These are phyloP conservation scores for Mus minutoides DNA, from an alignment of 2,797 vertebrate species.

Conservation along the genomic window DNA sequence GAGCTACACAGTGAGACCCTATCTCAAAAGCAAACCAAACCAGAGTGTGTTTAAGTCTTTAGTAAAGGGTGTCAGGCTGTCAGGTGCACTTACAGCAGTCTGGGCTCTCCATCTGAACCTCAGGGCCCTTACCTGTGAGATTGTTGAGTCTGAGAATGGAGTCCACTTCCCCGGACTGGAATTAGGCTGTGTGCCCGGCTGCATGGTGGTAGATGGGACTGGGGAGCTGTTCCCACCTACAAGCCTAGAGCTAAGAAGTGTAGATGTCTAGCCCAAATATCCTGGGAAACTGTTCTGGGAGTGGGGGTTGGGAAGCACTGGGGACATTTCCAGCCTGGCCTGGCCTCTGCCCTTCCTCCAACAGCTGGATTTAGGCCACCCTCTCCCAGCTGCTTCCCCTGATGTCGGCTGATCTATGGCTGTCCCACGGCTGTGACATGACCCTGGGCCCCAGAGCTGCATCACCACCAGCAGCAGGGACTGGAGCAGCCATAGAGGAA, in stretches of 20 bases:
- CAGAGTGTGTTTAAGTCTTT: background rate
- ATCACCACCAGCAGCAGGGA: background rate
- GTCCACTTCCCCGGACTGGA: background rate
- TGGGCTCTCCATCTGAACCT: background rate
- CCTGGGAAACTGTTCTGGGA: background rate
- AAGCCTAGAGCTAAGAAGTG: background rate
- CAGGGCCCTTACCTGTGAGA: background rate
- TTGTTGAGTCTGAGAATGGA: background rate
- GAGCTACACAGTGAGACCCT: background rate
- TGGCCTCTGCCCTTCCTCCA: conserved; percentile 33
- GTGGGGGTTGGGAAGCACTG: accelerated
- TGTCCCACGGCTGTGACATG: background rate
- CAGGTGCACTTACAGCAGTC: accelerated
- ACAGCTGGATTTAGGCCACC: background rate
- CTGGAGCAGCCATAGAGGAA: background rate
- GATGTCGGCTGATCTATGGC: background rate
- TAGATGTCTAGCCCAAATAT: background rate
- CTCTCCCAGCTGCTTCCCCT: conserved; percentile 34
- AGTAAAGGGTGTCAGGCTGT: background rate
- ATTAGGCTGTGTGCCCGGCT: too few species aligned
- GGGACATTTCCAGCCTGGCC: background rate
- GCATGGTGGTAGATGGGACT: accelerated
- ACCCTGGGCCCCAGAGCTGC: conserved; percentile 13
- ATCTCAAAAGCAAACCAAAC: background rate
- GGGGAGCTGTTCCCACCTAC: background rate